Evolutionary conservation across 1,140 invertebrate species (phyloP), one percentile per base, ranked within the genome.

Genomic region (Drosophila albomicans): DNA sequence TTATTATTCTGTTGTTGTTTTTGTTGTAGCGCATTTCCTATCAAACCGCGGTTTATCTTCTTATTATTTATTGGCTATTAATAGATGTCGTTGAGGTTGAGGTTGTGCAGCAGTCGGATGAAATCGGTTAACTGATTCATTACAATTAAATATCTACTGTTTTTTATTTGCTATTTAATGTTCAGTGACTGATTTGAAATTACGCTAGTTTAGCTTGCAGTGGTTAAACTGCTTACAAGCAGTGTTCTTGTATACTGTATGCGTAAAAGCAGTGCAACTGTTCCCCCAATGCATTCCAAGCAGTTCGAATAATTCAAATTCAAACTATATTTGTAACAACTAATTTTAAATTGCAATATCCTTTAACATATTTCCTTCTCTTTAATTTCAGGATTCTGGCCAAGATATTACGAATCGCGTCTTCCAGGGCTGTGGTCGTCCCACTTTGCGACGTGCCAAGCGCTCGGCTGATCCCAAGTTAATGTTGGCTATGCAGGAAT

Each of bases 371-470:
- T n/a, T 49, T 25, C n/a, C 28, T 20, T 41, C 20, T 35, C 20
- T 32, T 6, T 52, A 15, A 13, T 56, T 46, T 3, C 95, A 97
- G 93, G 98, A 99, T 92, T 97, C 95, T 89, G 97, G 97, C 59
- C 94, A 95, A 28, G 96, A 97, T 66, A 96, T 97, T 32, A 96
- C 97, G 0, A 94, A 96, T 82, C 96, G 97, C 89, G 97, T 98
- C 59, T 98, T 97, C 92, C 93, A 94, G 13, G 96, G 96, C 5
- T 98, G 97, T 90, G 97, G 97, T 0, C 95, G 95, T 63, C 97
- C 97, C 1, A 94, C 94, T 0, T 86, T 98, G 1, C 95, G 95
- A n/a, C 93, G 93, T 38, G 89, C 94, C 49, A 92, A 93, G 70
- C 93, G 88, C 16, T 69, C 85, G 5, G 48, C 91, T 15, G 84